Base-by-base conservation (phyloP, 2,888 invertebrate genomes). In the Cremastinae sp. region DNA sequence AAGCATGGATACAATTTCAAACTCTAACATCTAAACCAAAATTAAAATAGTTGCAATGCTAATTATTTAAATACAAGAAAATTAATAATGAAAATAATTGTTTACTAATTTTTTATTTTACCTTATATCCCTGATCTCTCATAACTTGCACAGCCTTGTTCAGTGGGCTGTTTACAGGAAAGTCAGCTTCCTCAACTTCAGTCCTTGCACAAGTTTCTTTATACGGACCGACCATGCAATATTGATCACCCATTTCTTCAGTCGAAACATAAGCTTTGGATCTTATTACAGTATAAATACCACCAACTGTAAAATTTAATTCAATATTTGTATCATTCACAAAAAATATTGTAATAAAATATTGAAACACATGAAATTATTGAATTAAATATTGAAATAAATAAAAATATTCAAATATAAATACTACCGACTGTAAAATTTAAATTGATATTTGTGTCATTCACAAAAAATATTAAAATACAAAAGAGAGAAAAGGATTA, bases 221-320 rank as follows among this genome's bases (percentile, higher is more conserved):
- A 90, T 97, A 99, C 0, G 99, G 99, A 0, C 95, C 99, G 79
- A 99, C 92, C 80, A 99, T 91, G 84, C 97, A 97, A 89, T 98
- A 98, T 87, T 98, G 98, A 83, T 99, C 98, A 0, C 99, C 99
- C 93, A 99, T 94, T 91, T 99, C 99, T 87, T 98, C 98, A 0
- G 97, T 96, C 0, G 98, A 98, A 0, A 98, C 96, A 85, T 95
- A 97, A 0, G 99, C 98, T 90, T 99, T 99, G 0, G 98, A 98
- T 81, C 98, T 92, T 80, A 99, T 98, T 0, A 99, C 99, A 0
- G 99, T 99, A 90, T 99, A 99, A 86, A 99, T 99, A 18, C 99
- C 99, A 39, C 99, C 99, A 83, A 99, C 99, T 97, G 90, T 22
- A 92, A 91, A 81, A 82, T 10, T 65, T 22, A 51, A 47, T 45